These are phyloP conservation scores for Drosophila borborema DNA, from an alignment of 2,888 invertebrate species.

Conservation along the genomic window DNA sequence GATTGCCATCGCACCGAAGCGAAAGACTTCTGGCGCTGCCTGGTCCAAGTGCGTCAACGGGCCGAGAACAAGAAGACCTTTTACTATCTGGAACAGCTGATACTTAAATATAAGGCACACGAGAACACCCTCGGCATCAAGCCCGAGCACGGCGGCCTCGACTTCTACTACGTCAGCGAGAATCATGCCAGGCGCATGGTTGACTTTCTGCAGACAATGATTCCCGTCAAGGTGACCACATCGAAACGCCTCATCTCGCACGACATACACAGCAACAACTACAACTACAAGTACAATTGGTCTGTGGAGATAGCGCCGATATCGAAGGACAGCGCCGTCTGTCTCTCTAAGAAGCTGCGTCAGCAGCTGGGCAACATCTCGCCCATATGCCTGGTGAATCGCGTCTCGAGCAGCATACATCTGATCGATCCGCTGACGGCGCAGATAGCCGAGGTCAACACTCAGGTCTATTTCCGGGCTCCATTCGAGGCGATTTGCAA, in stretches of 20 bases:
- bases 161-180: slow-evolving; percentile 96
- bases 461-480: slow-evolving; percentile 93
- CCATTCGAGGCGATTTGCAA: slow-evolving; percentile 95
- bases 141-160: slow-evolving; percentile 94
- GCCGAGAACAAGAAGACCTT: slow-evolving; percentile 98
- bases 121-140: slow-evolving; percentile 95
- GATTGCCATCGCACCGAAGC: slow-evolving; percentile 98
- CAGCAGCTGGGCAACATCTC: slow-evolving; percentile 95
- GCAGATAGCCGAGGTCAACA: slow-evolving; percentile 95
- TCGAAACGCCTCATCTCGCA: slow-evolving; percentile 98
- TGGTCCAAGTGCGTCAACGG: slow-evolving; percentile 94
- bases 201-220: slow-evolving; percentile 94
- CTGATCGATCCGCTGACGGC: slow-evolving; percentile 96
- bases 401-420: slow-evolving; percentile 95
- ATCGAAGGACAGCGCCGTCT: slow-evolving; percentile 97
- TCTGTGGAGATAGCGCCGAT: slow-evolving; percentile 98
- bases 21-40: slow-evolving; percentile 98
- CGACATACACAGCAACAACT: slow-evolving; percentile 97
- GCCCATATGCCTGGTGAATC: slow-evolving; percentile 93
- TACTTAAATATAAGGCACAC: slow-evolving; percentile 97
- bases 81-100: slow-evolving; percentile 98
- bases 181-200: slow-evolving; percentile 97
- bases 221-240: slow-evolving; percentile 94
- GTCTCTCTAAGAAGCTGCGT: slow-evolving; percentile 93
- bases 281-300: slow-evolving; percentile 98